Evolutionary conservation across 2,888 invertebrate species (phyloP), one percentile per base, ranked within the genome.

Genomic region (Aproaerema taeniolella): DNA sequence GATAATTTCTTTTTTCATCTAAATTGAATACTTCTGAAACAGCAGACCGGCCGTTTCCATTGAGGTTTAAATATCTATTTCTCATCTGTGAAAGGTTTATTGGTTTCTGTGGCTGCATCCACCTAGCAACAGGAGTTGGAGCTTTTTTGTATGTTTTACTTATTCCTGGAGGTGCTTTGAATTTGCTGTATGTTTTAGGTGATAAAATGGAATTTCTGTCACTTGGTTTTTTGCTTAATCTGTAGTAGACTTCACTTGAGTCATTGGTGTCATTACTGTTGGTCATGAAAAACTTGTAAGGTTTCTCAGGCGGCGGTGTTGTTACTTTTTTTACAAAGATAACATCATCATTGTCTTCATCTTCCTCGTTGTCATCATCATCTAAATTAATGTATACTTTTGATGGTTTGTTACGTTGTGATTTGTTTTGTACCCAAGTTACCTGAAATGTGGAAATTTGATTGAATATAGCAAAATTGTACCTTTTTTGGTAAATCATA

Each of bases 1-100:
- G 82, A 50, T 89, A 90, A 54, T 79, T 81, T 53, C 69, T 76
- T 55, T 89, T 89, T 47, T 89, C 89, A 50, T 89, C 88, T 55
- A 90, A 69, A 61, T 89, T 81, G 48, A 88, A 88, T 39, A 88
- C 81, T 61, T 88, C 86, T 20, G 86, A 75, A 26, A 88, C 56
- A 36, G 80, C 77, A 8, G 77, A 63, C 45, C 72, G 68, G 20
- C 61, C 55, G 38, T 72, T 80, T 7, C 82, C 76, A 50, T 81
- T 85, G 1, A 66, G 32, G 42, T 67, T 69, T 45, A 61, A 46
- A 45, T 59, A 64, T 58, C 62, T 69, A 57, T 58, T 82, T 55
- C 66, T 68, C 32, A 58, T 34, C 43, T 49, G 53, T 31, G 65
- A 58, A 45, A 69, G 53, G 61, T 69, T 77, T n/a, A 55, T 45